phyloP scores from a whole-genome alignment of 1,140 invertebrate species.

The Campodea augens region DNA sequence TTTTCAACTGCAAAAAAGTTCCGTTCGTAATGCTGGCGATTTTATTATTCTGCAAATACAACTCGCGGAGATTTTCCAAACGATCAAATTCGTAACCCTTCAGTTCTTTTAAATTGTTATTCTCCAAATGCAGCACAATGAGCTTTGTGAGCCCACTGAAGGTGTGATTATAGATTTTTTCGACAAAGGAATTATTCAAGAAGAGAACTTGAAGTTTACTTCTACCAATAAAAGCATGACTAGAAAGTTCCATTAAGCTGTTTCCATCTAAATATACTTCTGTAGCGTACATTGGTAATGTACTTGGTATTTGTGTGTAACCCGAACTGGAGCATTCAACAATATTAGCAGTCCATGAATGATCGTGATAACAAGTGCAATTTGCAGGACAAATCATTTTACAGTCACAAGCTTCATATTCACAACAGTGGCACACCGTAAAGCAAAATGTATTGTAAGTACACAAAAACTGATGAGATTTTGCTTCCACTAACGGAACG shows the following conservation, averaged over 20 bases:
- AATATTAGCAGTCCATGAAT: slow-evolving; percentile 81
- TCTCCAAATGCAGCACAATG: slow-evolving; percentile 60
- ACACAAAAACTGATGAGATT: slow-evolving; percentile 75
- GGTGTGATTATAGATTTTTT: slow-evolving; percentile 64
- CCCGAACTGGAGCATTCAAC: slow-evolving; percentile 69
- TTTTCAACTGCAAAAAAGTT: slow-evolving; percentile 58
- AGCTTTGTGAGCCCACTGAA: slow-evolving; percentile 66
- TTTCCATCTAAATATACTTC: slow-evolving; percentile 85
- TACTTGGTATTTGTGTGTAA: slow-evolving; percentile 58
- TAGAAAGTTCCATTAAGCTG: slow-evolving; percentile 62
- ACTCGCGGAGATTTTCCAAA: slow-evolving; percentile 54
- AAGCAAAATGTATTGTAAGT: slow-evolving; percentile 84
- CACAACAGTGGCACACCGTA: slow-evolving; percentile 79
- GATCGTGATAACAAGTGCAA: slow-evolving; percentile 85
- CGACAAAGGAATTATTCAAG: slow-evolving; percentile 72
- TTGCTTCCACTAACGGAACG: slow-evolving; percentile 60
- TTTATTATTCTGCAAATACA: slow-evolving; percentile 72
- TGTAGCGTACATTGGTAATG: slow-evolving; percentile 84
- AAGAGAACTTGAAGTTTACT: slow-evolving; percentile 70
- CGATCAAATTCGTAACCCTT: slow-evolving; percentile 66
- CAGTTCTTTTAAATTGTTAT: slow-evolving; percentile 58
- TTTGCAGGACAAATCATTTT: slow-evolving; percentile 87
- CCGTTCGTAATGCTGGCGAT: slow-evolving; percentile 65
- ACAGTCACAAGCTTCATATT: slow-evolving; percentile 86
- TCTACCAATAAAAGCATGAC: slow-evolving; percentile 75